Conservation (phyloP, 2,888 invertebrate species). For the Torymus texanus region DNA sequence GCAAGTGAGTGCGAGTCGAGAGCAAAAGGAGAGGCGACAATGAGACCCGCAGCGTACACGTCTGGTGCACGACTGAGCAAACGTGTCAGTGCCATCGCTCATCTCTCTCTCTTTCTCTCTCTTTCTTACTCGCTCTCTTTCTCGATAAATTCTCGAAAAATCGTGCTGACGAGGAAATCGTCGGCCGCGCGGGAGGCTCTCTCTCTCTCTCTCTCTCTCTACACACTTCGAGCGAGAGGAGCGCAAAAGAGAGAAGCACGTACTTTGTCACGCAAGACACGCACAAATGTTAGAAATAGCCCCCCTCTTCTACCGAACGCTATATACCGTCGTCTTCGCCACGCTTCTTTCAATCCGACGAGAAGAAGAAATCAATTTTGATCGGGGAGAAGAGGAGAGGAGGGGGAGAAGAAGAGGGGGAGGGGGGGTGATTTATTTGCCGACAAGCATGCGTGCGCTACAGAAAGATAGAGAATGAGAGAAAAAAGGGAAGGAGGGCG, state of each 20-base stretch:
- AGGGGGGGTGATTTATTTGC: slow-evolving; percentile 35
- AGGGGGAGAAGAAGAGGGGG: background rate
- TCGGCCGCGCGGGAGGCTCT: background rate
- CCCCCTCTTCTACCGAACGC: background rate
- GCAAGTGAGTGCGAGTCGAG: background rate
- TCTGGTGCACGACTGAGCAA: slow-evolving; percentile 35
- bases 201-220: slow-evolving; percentile 16
- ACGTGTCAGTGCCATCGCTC: slow-evolving; percentile 35
- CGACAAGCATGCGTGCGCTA: background rate
- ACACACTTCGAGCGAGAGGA: background rate
- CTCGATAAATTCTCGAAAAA: slow-evolving; percentile 43
- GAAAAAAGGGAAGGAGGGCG: background rate
- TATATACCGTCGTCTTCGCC: background rate
- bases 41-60: slow-evolving; percentile 18
- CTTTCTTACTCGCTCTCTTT: slow-evolving; percentile 1
- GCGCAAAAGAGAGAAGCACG: slow-evolving; percentile 11
- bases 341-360: slow-evolving; percentile 46
- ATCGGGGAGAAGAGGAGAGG: background rate
- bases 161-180: slow-evolving; percentile 44
- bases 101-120: slow-evolving; percentile 1
- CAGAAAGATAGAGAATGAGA: background rate
- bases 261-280: slow-evolving; percentile 54
- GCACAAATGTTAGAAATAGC: slow-evolving; percentile 54
- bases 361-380: slow-evolving; percentile 51
- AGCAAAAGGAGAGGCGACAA: slow-evolving; percentile 5